Base-by-base conservation (phyloP, 1,140 invertebrate species). In the Drosophila sechellia region DNA sequence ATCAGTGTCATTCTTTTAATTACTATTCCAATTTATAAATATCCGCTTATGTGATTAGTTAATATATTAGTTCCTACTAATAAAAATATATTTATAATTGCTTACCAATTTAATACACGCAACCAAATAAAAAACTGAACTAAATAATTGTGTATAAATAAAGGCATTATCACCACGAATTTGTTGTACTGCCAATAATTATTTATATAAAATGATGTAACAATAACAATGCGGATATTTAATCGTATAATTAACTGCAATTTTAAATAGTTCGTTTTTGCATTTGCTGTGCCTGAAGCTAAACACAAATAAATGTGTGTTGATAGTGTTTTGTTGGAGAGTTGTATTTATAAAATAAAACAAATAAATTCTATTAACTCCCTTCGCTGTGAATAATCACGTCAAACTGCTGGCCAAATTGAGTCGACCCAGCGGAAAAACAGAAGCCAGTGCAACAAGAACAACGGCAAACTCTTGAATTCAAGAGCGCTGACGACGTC, bases 401-500 rank as follows among this genome's bases (percentile, higher is more conserved):
- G 22, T 13, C 60, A 65, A 65, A 12, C 13, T 65, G 48, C 22
- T 65, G 60, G 60, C 25, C 22, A 68, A 65, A 66, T 34, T 10
- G 37, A 31, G 49, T 45, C 13, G 37, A 68, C 64, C 15, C 50
- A 39, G 2, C 17, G 49, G 34, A 13, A 45, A 45, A 17, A n/a
- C 50, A 31, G 37, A 42, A 35, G 48, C 11, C 45, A 43, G 20
- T 42, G 42, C 55, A 46, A 58, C 54, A 72, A 57, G 50, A 78
- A 64, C 50, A 79, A 71, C 50, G 55, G 48, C 61, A 81, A 79
- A 58, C 76, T 73, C 80, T 71, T 72, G 63, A 79, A 52, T 55
- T 56, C 35, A 40, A 71, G 68, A 60, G 69, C 55, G 15, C 57
- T 71, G 68, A 61, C 61, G 61, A 58, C 74, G 79, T 68, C 60